Evolutionary conservation across 2,113 vertebrate species (phyloP).

Genomic region (Chloropsis hardwickii): DNA sequence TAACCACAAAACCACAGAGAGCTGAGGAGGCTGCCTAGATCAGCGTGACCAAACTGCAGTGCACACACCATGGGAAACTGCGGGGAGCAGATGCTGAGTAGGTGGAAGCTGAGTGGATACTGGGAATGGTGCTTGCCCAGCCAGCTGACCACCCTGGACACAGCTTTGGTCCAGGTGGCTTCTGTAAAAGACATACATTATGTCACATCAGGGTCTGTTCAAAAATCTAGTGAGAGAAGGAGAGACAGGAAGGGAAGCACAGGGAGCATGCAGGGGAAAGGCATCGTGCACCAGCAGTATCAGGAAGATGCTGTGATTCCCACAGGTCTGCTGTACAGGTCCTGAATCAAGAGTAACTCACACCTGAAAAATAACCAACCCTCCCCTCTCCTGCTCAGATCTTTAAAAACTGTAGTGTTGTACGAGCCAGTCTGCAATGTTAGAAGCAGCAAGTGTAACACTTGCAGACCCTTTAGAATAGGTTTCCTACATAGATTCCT

Average conservation of each 20-base stretch:
- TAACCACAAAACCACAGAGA: not conserved
- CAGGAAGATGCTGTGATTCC: not conserved
- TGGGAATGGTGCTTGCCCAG: not conserved
- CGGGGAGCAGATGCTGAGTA: not conserved
- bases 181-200: not conserved
- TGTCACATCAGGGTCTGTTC: not conserved
- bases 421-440: not conserved
- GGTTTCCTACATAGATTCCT: not conserved
- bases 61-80: not conserved
- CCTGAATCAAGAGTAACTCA: not conserved
- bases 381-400: too few relatives aligned
- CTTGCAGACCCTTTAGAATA: not conserved
- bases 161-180: not conserved
- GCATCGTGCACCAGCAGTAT: rapidly evolving
- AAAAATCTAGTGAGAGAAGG: not conserved
- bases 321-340: not conserved
- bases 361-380: not conserved
- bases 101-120: not conserved
- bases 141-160: not conserved
- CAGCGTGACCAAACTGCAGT: not conserved
- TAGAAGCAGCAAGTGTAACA: not conserved
- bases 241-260: not conserved
- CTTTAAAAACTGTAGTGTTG: not conserved
- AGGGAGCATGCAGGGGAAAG: not conserved
- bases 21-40: not conserved